These are phyloP conservation scores for Fissipunctia ypsillon DNA, from an alignment of 2,888 invertebrate genomes.

Conservation along the genomic window DNA sequence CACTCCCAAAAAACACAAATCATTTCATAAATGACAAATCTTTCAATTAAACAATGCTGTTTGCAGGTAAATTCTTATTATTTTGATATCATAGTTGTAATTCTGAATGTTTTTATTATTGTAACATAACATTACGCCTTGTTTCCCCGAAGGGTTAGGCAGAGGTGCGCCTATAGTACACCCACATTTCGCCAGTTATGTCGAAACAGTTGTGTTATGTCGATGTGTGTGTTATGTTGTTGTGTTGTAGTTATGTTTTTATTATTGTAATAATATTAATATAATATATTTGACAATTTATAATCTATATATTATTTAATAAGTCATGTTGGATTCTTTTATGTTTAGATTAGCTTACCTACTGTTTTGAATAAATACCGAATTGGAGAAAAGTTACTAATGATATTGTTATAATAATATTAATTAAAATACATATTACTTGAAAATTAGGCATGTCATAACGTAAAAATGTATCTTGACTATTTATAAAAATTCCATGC, in stretches of 20 bases:
- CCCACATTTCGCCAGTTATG: no score
- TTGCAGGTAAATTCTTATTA: not conserved
- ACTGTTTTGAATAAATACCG: not conserved
- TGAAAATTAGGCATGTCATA: not conserved
- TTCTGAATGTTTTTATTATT: not conserved
- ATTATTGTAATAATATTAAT: not conserved
- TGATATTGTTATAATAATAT: not conserved
- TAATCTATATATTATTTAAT: not conserved
- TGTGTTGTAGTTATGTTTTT: no score
- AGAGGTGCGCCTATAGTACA: no score
- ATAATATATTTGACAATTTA: not conserved
- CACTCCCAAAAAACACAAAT: not conserved
- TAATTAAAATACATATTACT: not conserved
- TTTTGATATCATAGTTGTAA: not conserved
- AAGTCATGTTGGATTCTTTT: not conserved
- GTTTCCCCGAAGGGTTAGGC: no score
- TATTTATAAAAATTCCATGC: not conserved
- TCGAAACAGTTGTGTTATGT: no score
- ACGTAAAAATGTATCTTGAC: not conserved
- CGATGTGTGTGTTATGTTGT: no score
- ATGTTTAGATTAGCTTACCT: not conserved
- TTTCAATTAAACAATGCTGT: not conserved
- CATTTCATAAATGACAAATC: not conserved
- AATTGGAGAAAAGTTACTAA: not conserved
- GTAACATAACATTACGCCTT: no score